These are phyloP conservation scores for Conchocele bisecta DNA, from an alignment of 2,888 invertebrate species.

Conservation along the genomic window DNA sequence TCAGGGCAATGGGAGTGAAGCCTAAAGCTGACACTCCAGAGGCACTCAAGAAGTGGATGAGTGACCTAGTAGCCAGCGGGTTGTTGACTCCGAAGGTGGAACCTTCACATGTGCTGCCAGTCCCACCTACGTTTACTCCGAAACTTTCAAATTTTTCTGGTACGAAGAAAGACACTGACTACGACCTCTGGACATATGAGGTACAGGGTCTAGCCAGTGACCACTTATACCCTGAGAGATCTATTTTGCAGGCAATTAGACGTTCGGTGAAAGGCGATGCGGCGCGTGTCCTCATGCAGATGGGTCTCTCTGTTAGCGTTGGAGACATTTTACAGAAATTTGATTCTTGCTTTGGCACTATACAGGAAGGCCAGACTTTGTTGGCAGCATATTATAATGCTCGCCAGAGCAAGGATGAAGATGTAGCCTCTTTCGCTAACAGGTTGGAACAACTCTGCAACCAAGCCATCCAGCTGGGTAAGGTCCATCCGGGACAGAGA, in stretches of 20 bases:
- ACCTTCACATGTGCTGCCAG: neutral
- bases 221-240: neutral
- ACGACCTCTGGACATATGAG: neutral
- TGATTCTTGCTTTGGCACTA: neutral
- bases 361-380: neutral
- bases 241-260: neutral
- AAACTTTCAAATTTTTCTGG: neutral
- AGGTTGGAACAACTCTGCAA: neutral
- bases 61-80: neutral
- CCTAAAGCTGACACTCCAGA: neutral
- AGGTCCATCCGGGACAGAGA: neutral
- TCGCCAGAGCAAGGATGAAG: too few species aligned
- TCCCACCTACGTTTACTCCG: neutral
- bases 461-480: neutral
- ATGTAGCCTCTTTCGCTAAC: neutral
- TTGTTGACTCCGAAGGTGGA: too few species aligned
- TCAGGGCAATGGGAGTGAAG: neutral
- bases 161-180: neutral
- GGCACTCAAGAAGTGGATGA: neutral
- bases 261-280: constrained; percentile 1
- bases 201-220: neutral
- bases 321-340: neutral
- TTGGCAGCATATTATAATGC: neutral
- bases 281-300: neutral
- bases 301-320: neutral